These are phyloP conservation scores for Apodemia zela DNA, from an alignment of 2,888 invertebrate species.

Conservation along the genomic window DNA sequence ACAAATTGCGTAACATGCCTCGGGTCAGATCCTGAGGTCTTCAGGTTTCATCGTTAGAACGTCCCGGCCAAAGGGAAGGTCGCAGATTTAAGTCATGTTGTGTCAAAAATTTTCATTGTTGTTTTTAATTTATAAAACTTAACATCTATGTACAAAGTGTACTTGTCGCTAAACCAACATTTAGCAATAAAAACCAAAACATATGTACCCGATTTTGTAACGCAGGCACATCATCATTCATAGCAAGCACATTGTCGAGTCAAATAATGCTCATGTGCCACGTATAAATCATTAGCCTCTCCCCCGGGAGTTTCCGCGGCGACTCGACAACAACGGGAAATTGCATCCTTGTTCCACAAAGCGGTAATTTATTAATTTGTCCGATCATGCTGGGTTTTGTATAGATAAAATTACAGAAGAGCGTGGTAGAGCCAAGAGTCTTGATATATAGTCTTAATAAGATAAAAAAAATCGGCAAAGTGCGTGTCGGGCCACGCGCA, in stretches of 20 bases:
- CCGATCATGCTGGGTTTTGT: slow-evolving; percentile 27
- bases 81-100: too few species aligned
- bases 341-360: slow-evolving; percentile 46
- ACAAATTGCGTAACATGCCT: too few species aligned
- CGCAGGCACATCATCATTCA: slow-evolving; percentile 22
- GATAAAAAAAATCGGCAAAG: too few species aligned
- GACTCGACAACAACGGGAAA: slow-evolving; percentile 40
- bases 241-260: slow-evolving; percentile 24
- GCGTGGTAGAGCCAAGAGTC: not conserved
- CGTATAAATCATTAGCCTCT: slow-evolving; percentile 33
- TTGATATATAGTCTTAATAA: not conserved
- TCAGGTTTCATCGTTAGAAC: too few species aligned
- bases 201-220: not conserved
- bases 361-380: slow-evolving; percentile 55
- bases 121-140: too few species aligned
- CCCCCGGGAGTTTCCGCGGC: slow-evolving; percentile 27
- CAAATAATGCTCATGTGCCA: slow-evolving; percentile 30
- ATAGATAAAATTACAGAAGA: slow-evolving; percentile 17
- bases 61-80: too few species aligned
- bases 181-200: not conserved
- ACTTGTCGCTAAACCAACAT: too few species aligned
- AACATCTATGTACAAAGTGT: too few species aligned
- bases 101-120: too few species aligned
- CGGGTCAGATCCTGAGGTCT: too few species aligned
- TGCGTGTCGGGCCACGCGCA: too few species aligned